Evolutionary conservation across 2,797 vertebrate genomes (phyloP), one percentile per base, ranked within the genome.

Genomic region (Leptatherina wallacei): DNA sequence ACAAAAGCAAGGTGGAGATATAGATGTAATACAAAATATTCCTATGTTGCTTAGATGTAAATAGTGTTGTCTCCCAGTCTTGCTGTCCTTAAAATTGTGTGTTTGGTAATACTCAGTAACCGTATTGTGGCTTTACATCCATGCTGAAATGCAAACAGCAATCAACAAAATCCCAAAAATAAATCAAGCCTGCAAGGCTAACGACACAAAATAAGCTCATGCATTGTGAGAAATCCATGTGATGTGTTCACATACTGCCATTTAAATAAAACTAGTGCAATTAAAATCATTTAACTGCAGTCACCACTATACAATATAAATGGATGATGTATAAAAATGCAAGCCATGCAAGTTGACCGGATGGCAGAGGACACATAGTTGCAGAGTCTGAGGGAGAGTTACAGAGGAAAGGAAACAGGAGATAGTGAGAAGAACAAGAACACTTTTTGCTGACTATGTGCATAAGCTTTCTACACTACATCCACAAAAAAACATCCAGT

Each of bases 261-360:
- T 73, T 81, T 61, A 64, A 63, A 55, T 52, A 18, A 71, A 62
- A 78, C 61, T 7, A 61, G n/a, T 56, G 59, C 54, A 75, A 83
- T 84, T 65, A n/a, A 78, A 65, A 42, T 44, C 71, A 18, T 85
- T 75, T 52, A 75, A 76, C 72, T 66, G 40, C 49, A 70, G 56
- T 75, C 54, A 54, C 68, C 40, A 61, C 24, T 47, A 58, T 36
- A 75, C 79, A 83, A 78, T 88, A 90, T 85, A 89, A 93, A 94
- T 93, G 82, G 91, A 78, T 94, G 84, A 93, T 72, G 12, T 89
- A 93, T 93, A 84, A 94, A 93, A 88, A 61, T 83, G 90, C 91
- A 85, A 91, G 83, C 80, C 77, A 49, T 75, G 92, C 90, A 91
- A 80, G 64, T 84, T 76, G 61, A 84, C 62, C 51, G 61, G 81